Evolutionary conservation across 2,113 vertebrate genomes (phyloP), one percentile per base, ranked within the genome.

Genomic region (Xiphophorus maculatus): DNA sequence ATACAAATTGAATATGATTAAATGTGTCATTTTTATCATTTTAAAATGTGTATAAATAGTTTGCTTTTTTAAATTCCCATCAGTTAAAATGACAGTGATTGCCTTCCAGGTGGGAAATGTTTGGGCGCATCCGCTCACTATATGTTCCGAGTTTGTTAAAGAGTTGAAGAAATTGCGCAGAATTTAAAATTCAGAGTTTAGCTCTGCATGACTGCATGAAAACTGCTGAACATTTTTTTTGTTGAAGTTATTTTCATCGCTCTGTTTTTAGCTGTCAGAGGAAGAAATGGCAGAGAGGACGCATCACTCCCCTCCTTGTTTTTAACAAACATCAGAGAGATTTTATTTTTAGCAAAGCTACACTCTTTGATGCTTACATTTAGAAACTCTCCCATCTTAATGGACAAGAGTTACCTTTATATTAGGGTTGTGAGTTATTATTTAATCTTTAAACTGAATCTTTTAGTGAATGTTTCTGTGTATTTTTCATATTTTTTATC

Each of bases 331-430:
- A 82, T 75, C 73, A 75, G 30, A 76, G 61, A 77, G 60, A n/a
- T 77, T 83, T 78, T 88, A 89, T 89, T 91, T 86, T 82, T 69
- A 83, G 82, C 69, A 51, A 33, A 22, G 73, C 58, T 82, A 29
- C 81, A 74, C 19, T 32, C 35, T 86, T 37, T 54, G 69, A 66
- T 3, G 8, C 13, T 51, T 33, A 37, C 62, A 66, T 63, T 25
- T 65, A 63, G 62, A 60, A 78, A 19, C 30, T 35, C 81, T 76
- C 66, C 66, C 74, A 81, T 51, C 62, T 78, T 87, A 67, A 82
- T 74, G 51, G 80, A 73, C 28, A 73, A n/a, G 15, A 48, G 9
- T 27, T 13, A 58, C 51, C 25, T 2, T n/a, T n/a, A 11, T 58
- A 58, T 58, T 58, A 25, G 25, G 25, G 9, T 10, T 22, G 22